Conservation (phyloP, 2,888 invertebrate species). For the Apamea anceps region DNA sequence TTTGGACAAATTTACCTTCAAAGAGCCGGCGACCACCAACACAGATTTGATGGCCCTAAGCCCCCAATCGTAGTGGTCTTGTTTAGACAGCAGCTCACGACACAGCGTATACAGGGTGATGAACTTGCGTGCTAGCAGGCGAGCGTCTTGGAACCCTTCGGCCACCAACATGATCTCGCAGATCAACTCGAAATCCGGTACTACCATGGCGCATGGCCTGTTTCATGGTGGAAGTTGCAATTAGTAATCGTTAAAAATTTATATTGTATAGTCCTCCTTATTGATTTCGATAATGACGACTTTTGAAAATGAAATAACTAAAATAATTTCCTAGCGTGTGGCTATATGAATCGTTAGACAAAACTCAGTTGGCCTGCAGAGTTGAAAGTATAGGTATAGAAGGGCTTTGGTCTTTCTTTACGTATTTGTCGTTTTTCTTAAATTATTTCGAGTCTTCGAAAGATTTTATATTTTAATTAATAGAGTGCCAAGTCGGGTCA, state of each 20-base stretch:
- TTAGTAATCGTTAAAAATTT: not conserved
- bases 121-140: slow-evolving; percentile 97
- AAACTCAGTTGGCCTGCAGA: not conserved
- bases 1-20: slow-evolving; percentile 91
- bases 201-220: slow-evolving; percentile 99
- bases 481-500: not conserved
- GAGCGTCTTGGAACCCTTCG: slow-evolving; percentile 98
- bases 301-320: not conserved
- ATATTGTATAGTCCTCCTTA: not conserved
- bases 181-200: slow-evolving; percentile 98
- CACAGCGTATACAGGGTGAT: slow-evolving; percentile 98
- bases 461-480: not conserved
- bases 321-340: too few relatives aligned
- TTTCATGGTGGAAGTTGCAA: not conserved
- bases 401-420: not conserved
- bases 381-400: not conserved
- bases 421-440: not conserved
- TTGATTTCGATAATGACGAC: not conserved
- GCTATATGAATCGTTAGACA: not conserved
- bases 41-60: slow-evolving; percentile 98
- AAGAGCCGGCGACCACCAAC: slow-evolving; percentile 97
- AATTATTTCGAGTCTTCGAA: not conserved
- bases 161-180: slow-evolving; percentile 99
- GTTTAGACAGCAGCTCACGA: slow-evolving; percentile 96
- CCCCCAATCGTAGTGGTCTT: slow-evolving; percentile 99